These are phyloP conservation scores for Eurosta solidaginis DNA, from an alignment of 1,140 invertebrate species.

Conservation along the genomic window DNA sequence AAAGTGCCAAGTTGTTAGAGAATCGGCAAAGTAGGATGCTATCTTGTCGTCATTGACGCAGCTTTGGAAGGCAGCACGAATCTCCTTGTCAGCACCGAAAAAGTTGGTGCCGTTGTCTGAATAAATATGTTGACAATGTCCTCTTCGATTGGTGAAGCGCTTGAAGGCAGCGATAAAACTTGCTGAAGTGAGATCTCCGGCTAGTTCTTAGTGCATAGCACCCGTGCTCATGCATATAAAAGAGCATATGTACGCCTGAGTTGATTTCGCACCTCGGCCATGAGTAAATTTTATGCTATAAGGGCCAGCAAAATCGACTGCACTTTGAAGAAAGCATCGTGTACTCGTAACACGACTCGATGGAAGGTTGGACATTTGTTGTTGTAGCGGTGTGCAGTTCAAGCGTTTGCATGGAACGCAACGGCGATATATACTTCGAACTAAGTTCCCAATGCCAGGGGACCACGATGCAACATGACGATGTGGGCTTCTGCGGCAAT, in stretches of 20 bases:
- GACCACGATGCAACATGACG: too few relatives aligned
- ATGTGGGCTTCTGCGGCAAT: too few relatives aligned
- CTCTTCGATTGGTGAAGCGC: slow-evolving; percentile 49
- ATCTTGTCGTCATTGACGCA: too few relatives aligned
- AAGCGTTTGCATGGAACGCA: too few relatives aligned
- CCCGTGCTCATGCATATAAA: slow-evolving; percentile 44
- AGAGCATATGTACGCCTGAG: slow-evolving; percentile 46
- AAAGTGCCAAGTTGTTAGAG: slow-evolving; percentile 40
- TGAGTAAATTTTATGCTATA: background rate
- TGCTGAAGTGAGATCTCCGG: slow-evolving; percentile 43
- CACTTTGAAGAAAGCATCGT: slow-evolving; percentile 12
- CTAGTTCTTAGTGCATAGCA: slow-evolving; percentile 49
- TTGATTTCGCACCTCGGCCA: background rate
- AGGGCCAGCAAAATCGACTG: slow-evolving; percentile 35
- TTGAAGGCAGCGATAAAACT: slow-evolving; percentile 47
- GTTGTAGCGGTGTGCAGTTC: too few relatives aligned
- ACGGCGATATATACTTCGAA: too few relatives aligned
- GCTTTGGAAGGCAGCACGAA: background rate
- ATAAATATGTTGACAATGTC: slow-evolving; percentile 41
- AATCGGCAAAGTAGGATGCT: background rate
- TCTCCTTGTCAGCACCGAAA: slow-evolving; percentile 36
- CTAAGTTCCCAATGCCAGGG: too few relatives aligned
- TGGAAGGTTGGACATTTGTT: background rate
- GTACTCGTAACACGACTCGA: background rate
- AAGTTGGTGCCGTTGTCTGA: slow-evolving; percentile 58